Percentiles rank a stretch among this genome's conserved stretches.
These are phyloP conservation scores for Cheilosia vulpina DNA, from an alignment of 2,888 invertebrate species.

Conservation along the genomic window DNA sequence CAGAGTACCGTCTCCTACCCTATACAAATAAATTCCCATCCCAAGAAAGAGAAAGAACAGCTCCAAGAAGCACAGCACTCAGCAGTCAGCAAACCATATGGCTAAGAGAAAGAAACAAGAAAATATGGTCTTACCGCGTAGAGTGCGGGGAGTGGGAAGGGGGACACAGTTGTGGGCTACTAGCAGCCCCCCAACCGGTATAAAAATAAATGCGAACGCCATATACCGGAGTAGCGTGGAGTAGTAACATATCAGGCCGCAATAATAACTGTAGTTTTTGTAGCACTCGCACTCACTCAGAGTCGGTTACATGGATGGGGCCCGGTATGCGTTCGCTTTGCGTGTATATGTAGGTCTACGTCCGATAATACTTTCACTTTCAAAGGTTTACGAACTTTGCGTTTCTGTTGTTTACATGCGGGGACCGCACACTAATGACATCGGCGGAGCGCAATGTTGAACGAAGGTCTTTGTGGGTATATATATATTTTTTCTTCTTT, in stretches of 20 bases:
- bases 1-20: constrained; percentile 10
- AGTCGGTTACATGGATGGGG: constrained; percentile 38
- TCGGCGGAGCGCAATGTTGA: constrained; percentile 64
- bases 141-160: not conserved
- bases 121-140: constrained; percentile 1
- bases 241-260: constrained; percentile 51
- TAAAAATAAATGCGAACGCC: constrained; percentile 66
- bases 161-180: constrained; percentile 28
- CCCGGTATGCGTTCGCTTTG: constrained; percentile 71
- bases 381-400: constrained; percentile 83
- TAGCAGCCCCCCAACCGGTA: constrained; percentile 59
- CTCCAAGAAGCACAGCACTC: constrained; percentile 42
- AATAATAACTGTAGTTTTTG: constrained; percentile 76
- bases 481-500: constrained; percentile 20
- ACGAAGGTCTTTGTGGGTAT: constrained; percentile 70
- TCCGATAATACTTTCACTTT: constrained; percentile 84
- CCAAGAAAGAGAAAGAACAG: constrained; percentile 62
- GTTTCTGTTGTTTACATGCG: constrained; percentile 80
- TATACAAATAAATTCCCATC: not conserved
- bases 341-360: constrained; percentile 84
- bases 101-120: constrained; percentile 59
- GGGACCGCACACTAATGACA: constrained; percentile 60
- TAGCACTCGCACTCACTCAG: constrained; percentile 60
- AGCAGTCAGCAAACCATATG: not conserved
- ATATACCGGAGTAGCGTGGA: constrained; percentile 38